Evolutionary conservation across 2,113 vertebrate species (phyloP).

Genomic region (Felis chaus): DNA sequence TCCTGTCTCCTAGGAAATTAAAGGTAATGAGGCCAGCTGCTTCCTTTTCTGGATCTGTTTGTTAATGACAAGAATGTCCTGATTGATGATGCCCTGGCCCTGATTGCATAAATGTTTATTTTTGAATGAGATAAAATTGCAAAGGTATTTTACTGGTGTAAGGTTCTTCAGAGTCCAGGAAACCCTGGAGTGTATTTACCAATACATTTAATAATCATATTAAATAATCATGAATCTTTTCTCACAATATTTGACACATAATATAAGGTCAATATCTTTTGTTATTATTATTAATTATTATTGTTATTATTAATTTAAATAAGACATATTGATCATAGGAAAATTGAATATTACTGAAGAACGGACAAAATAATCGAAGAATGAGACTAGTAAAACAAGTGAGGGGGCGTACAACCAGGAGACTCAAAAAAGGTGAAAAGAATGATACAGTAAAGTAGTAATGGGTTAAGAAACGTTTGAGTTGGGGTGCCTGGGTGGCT

Average conservation of each 20-base stretch:
- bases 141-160: neutral
- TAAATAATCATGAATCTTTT: neutral
- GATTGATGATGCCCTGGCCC: accelerated
- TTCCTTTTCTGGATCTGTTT: neutral
- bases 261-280: neutral
- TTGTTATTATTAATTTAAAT: neutral
- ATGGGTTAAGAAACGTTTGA: neutral
- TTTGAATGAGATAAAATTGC: neutral
- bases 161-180: neutral
- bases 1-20: neutral
- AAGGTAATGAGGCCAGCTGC: neutral
- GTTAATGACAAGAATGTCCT: neutral
- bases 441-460: neutral
- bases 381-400: neutral
- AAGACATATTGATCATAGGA: neutral
- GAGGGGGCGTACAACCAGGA: neutral
- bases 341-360: neutral
- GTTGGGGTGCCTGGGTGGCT: neutral
- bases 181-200: neutral
- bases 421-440: neutral
- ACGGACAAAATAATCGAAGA: neutral
- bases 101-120: neutral
- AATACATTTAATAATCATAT: neutral
- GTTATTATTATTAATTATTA: neutral
- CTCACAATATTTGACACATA: neutral